phyloP scores from a whole-genome alignment of 37 sponge, comb jelly and placozoan genomes.

The Aphrocallistes beatrix region DNA sequence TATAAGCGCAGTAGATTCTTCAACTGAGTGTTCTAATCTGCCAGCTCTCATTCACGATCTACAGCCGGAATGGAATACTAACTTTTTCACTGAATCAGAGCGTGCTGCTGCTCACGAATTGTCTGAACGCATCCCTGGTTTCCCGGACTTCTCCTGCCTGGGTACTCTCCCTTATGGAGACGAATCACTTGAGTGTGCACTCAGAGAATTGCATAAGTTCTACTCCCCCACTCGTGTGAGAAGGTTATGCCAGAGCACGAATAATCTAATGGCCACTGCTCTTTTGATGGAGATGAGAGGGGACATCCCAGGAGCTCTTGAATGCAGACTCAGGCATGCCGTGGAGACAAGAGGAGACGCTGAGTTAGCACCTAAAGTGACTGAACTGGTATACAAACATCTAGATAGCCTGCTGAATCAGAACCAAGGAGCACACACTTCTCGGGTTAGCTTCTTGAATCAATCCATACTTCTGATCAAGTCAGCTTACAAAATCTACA shows the following conservation, averaged over 20 bases:
- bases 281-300: neutral
- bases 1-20: neutral
- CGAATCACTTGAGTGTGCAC: neutral
- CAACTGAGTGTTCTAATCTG: neutral
- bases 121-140: neutral
- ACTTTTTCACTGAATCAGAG: neutral
- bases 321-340: neutral
- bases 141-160: conserved; percentile 1
- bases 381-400: neutral
- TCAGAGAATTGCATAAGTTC: neutral
- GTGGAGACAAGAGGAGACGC: neutral
- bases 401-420: neutral
- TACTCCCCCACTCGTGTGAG: neutral
- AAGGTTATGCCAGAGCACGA: neutral
- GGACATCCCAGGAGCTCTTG: neutral
- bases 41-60: neutral
- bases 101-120: neutral
- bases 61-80: neutral
- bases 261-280: neutral
- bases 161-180: neutral
- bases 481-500: neutral
- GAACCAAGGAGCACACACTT: neutral
- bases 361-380: neutral
- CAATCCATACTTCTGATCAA: neutral
- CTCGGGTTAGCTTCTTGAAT: neutral